These are phyloP conservation scores for Pinna nobilis DNA, from an alignment of 1,140 invertebrate genomes.

Conservation along the genomic window DNA sequence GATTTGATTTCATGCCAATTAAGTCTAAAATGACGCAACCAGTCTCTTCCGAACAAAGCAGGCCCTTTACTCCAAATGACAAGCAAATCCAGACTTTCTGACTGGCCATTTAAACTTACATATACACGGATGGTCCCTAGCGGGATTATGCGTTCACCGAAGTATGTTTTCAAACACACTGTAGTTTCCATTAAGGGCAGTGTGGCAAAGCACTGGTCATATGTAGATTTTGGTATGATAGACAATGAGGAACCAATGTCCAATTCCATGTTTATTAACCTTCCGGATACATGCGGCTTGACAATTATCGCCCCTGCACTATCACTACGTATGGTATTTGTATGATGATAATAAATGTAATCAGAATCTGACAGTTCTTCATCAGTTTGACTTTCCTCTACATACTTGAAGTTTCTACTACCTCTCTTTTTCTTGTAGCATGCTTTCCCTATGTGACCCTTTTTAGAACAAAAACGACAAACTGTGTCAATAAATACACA, in stretches of 20 bases:
- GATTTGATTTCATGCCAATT: conserved; percentile 29
- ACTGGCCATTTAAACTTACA: conserved; percentile 11
- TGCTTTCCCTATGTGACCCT: conserved; percentile 10
- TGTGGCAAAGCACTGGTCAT: not conserved
- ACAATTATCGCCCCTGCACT: not conserved
- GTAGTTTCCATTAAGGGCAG: not conserved
- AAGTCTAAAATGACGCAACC: conserved; percentile 23
- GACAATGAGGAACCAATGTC: conserved; percentile 25
- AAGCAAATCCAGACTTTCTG: not conserved
- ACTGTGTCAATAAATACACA: not conserved
- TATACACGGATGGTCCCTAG: conserved; percentile 1
- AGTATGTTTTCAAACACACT: conserved; percentile 6
- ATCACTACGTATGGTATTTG: no score
- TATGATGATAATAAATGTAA: no score
- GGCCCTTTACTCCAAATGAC: not conserved
- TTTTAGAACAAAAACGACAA: conserved; percentile 3
- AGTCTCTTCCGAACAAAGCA: conserved; percentile 36
- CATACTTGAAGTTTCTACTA: no score
- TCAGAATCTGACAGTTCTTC: not conserved
- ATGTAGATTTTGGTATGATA: conserved; percentile 4
- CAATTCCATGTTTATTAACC: not conserved
- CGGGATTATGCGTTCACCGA: conserved; percentile 5
- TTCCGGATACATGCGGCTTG: not conserved
- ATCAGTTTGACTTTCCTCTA: not conserved
- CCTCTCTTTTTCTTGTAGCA: not conserved